A percentile compares a stretch with the other conserved stretches of the same genome.
phyloP scores from a whole-genome alignment of 1,140 invertebrate species.

The Drosophila tristis region DNA sequence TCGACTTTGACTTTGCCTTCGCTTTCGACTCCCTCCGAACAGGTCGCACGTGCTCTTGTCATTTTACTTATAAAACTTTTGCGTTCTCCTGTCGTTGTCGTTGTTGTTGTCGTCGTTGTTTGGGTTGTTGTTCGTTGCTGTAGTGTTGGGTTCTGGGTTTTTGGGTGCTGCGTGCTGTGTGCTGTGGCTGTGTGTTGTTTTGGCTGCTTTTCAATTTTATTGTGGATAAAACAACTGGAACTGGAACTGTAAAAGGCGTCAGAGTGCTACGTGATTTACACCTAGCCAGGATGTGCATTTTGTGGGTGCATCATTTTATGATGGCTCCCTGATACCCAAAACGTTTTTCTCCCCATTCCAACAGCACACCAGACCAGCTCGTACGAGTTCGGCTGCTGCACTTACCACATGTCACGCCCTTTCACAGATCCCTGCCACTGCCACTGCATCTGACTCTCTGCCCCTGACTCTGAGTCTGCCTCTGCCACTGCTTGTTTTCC shows the following conservation, averaged over 20 bases:
- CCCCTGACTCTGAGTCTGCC: background rate
- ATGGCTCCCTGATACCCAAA: slow-evolving; percentile 52
- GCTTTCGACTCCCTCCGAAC: slow-evolving; percentile 45
- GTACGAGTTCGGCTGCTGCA: slow-evolving; percentile 24
- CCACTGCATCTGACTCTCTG: background rate
- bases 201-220: slow-evolving; percentile 81
- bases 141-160: slow-evolving; percentile 7
- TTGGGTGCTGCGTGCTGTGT: slow-evolving; percentile 9
- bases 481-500: slow-evolving; percentile 39
- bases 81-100: slow-evolving; percentile 62
- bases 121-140: slow-evolving; percentile 28
- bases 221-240: slow-evolving; percentile 64
- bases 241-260: slow-evolving; percentile 74
- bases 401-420: slow-evolving; percentile 58
- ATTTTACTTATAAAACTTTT: slow-evolving; percentile 81
- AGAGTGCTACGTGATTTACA: slow-evolving; percentile 80
- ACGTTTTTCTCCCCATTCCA: slow-evolving; percentile 19
- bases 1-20: slow-evolving; percentile 17
- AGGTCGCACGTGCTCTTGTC: slow-evolving; percentile 76
- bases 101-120: slow-evolving; percentile 40
- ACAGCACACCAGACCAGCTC: too few relatives aligned
- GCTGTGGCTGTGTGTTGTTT: slow-evolving; percentile 47
- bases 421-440: slow-evolving; percentile 3
- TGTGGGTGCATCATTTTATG: slow-evolving; percentile 73
- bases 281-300: slow-evolving; percentile 73